Base-by-base conservation (phyloP, 2,888 invertebrate species). In the Creontiades dilutus region DNA sequence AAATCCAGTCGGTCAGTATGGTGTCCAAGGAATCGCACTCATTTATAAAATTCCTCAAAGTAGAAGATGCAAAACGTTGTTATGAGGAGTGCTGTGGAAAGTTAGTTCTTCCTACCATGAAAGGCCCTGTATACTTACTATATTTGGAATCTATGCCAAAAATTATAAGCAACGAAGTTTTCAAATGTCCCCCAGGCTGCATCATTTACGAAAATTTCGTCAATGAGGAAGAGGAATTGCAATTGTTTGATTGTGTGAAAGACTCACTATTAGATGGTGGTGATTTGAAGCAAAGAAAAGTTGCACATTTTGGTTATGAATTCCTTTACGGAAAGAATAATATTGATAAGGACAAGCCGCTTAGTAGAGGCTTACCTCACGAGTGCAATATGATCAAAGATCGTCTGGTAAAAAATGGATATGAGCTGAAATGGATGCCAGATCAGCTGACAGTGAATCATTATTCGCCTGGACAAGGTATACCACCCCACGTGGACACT, bases 401-500 rank as follows among this genome's bases (percentile, higher is more conserved):
- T 27, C 94, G 95, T 91, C 94, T 96, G 86, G 92, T 93, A 27
- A 92, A 93, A 90, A 93, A 93, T n/a, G 90, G 90, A 4, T 90
- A 37, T 23, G 92, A 92, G 80, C 92, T 93, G 27, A 57, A 68
- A 2, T 92, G 92, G 92, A 68, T 37, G 19, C 97, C 97, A 4
- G 96, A 98, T 94, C 98, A 98, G 93, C 92, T 98, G 81, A 98
- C 98, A 0, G 95, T 98, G 0, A 98, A 98, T 93, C 95, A 95
- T 92, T 98, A 98, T 93, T 93, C 94, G 90, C 96, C 97, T 80
- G 98, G 98, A 16, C 97, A 98, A 97, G 98, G 98, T 61, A 99
- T 99, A 93, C 99, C 99, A 52, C 95, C 96, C 0, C 99, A 99
- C 93, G 96, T 98, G 27, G 99, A 99, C 93, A 98, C 98, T 0